A percentile compares a stretch with the other conserved stretches of the same genome.
Evolutionary conservation across 2,888 invertebrate genomes (phyloP).

Genomic region (Gasteruption jaculator): DNA sequence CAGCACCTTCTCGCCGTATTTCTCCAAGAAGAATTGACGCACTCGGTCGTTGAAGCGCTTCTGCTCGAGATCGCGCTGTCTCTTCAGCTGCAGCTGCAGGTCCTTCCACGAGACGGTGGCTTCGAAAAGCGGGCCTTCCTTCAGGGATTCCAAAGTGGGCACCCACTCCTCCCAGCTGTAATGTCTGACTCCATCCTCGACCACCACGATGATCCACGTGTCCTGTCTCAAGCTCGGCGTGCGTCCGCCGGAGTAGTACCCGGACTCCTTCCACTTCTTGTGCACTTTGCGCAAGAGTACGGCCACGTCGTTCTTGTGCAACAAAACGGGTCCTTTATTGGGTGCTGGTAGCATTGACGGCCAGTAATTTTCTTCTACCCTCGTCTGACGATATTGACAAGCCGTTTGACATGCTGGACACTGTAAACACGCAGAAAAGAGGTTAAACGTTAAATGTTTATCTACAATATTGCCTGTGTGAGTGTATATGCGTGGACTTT

Average conservation of each 20-base stretch:
- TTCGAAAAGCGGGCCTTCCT: conserved; percentile 42
- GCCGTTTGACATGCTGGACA: conserved; percentile 43
- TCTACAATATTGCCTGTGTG: too few relatives aligned
- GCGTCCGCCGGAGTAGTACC: conserved; percentile 37
- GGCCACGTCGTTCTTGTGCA: conserved; percentile 42
- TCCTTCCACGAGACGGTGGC: conserved; percentile 46
- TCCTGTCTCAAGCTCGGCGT: conserved; percentile 34
- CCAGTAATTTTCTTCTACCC: conserved; percentile 39
- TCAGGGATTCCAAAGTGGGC: conserved; percentile 41
- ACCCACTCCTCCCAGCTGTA: conserved; percentile 45
- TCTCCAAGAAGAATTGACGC: conserved; percentile 41
- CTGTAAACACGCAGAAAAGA: conserved; percentile 30
- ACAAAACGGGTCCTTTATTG: conserved; percentile 34
- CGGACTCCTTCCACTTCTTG: conserved; percentile 37
- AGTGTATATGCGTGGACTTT: too few relatives aligned
- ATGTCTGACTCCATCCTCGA: conserved; percentile 39
- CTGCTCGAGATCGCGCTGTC: conserved; percentile 36
- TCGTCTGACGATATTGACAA: conserved; percentile 37
- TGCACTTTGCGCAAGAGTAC: conserved; percentile 36
- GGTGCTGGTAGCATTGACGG: conserved; percentile 46
- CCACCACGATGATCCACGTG: conserved; percentile 43
- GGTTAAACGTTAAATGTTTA: background rate
- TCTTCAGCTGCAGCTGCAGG: conserved; percentile 34
- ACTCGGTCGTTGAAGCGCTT: conserved; percentile 41
- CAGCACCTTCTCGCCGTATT: conserved; percentile 41